Percentiles rank a stretch among this genome's conserved stretches.
Conservation (phyloP, 2,797 vertebrate genomes). For the Squalus acanthias region DNA sequence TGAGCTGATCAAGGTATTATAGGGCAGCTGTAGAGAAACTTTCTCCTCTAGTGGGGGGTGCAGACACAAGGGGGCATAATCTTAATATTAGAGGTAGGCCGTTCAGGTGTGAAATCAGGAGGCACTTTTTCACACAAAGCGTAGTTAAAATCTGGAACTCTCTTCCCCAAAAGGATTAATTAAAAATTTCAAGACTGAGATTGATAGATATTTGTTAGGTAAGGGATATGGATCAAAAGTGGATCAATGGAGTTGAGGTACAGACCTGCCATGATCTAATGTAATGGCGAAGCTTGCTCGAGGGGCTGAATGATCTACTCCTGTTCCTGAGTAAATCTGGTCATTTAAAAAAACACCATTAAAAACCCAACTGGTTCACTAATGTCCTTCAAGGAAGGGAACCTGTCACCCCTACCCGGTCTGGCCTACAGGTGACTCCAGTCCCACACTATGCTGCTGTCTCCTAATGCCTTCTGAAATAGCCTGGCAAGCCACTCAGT, state of each 20-base stretch:
- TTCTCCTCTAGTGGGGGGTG: no score
- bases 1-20: no score
- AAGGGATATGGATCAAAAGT: background rate
- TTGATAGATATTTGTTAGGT: no score
- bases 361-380: background rate
- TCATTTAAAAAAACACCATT: background rate
- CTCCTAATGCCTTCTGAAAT: background rate
- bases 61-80: no score
- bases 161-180: background rate
- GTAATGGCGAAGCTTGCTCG: background rate
- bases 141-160: background rate
- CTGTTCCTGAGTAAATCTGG: background rate
- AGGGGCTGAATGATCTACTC: no score
- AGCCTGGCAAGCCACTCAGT: background rate
- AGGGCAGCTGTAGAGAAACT: no score
- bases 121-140: background rate
- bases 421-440: background rate
- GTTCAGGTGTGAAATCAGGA: background rate
- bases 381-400: background rate
- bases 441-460: background rate
- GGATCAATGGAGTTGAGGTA: background rate
- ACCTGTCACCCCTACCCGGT: background rate
- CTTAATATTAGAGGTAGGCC: background rate
- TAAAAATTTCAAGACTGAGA: background rate
- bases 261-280: background rate